Evolutionary conservation across 1,140 invertebrate genomes (phyloP), one percentile per base, ranked within the genome.

Genomic region (Neodiprion pinetum): DNA sequence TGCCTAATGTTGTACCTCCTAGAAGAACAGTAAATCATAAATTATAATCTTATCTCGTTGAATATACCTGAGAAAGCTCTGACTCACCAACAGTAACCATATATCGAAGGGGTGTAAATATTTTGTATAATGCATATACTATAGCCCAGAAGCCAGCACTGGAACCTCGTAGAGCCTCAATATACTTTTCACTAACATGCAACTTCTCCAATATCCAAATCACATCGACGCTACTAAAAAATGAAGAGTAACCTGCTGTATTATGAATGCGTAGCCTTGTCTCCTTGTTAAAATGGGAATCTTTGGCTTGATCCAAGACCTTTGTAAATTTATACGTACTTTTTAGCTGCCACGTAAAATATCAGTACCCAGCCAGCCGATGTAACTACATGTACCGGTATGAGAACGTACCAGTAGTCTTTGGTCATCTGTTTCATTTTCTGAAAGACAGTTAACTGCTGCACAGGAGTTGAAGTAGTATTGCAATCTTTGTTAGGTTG

Each of bases 341-440:
- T 96, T 88, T 92, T 93, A n/a, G 95, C 94, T 78, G 93, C 86
- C 84, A 95, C 93, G 87, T 97, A 98, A 87, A 98, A 98, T 17
- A 91, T 87, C 11, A 93, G 93, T 86, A 94, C 93, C 97, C 97
- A 99, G 74, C 93, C 90, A 72, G 92, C 85, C 1, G 96, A 98
- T 11, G 97, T 98, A 8, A 93, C 90, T 72, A 96, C 80, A 88
- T 99, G 97, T 1, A 98, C 96, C 48, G 96, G 96, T 73, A 98
- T 88, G 50, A 98, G 84, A 74, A 98, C 93, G 88, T 98, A 97
- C 95, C 97, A 98, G 88, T 99, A 98, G 84, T 98, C 94, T 86
- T 94, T 95, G 82, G 96, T 95, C 92, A 98, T 95, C 82, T 94
- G 90, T 87, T 98, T 98, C 87, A 98, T 97, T 81, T 92, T 93